These are phyloP conservation scores for Cotesia vestalis DNA, from an alignment of 1,140 invertebrate species.

Conservation along the genomic window DNA sequence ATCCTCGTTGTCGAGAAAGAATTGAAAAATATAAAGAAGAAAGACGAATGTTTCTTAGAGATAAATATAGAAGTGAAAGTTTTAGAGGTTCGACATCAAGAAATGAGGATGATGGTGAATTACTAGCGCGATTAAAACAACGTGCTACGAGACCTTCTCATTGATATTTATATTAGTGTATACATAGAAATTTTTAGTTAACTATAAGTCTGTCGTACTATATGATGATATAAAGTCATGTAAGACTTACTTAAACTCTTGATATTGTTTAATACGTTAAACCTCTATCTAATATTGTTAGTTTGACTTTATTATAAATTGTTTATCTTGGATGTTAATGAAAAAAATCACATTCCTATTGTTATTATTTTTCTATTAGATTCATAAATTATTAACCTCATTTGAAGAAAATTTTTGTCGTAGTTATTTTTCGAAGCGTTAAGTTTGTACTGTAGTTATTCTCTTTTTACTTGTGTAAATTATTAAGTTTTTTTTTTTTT, in stretches of 20 bases:
- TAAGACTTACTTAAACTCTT: constrained; percentile 6
- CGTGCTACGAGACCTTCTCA: constrained; percentile 63
- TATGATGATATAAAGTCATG: no score
- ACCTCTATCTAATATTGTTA: constrained; percentile 2
- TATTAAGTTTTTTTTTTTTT: constrained; percentile 23
- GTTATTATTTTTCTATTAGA: constrained; percentile 2
- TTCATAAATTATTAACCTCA: background rate
- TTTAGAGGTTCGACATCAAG: constrained; percentile 69
- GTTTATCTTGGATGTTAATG: constrained; percentile 15
- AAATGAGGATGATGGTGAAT: constrained; percentile 59
- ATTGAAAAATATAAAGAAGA: constrained; percentile 94
- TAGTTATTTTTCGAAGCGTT: background rate
- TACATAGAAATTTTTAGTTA: no score
- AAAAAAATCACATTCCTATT: constrained; percentile 20
- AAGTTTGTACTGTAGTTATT: constrained; percentile 10
- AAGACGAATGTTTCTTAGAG: constrained; percentile 82
- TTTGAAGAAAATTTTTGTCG: background rate
- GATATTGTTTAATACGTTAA: constrained; percentile 17
- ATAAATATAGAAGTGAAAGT: constrained; percentile 87
- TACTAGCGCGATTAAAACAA: constrained; percentile 62
- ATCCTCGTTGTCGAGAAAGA: constrained; percentile 73
- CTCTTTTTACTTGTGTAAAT: background rate
- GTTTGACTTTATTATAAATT: constrained; percentile 13
- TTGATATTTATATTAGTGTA: constrained; percentile 43
- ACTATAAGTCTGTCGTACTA: background rate